phyloP scores from a whole-genome alignment of 2,113 vertebrate genomes.

The Phaethornis superciliosus region DNA sequence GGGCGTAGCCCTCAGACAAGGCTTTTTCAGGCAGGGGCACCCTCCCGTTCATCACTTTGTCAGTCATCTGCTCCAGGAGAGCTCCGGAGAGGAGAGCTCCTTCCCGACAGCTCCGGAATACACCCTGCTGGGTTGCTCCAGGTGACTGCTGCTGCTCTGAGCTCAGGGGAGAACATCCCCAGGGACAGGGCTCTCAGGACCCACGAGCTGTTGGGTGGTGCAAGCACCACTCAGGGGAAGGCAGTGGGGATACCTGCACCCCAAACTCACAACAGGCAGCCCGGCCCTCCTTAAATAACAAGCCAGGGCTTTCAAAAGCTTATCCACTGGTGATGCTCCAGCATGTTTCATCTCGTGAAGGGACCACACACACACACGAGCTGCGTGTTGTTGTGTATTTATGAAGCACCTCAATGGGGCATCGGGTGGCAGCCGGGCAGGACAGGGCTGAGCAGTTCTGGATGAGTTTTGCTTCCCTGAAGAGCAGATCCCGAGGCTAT shows the following conservation, averaged over 20 bases:
- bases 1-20: slow-evolving; percentile 81
- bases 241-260: rapidly evolving
- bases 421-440: rapidly evolving
- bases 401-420: rapidly evolving
- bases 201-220: rapidly evolving
- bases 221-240: neutral
- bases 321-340: rapidly evolving
- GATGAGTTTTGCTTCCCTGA: rapidly evolving
- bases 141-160: neutral
- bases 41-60: slow-evolving; percentile 70
- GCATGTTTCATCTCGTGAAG: neutral
- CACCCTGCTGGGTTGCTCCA: rapidly evolving
- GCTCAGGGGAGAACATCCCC: slow-evolving; percentile 24
- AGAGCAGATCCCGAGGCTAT: rapidly evolving
- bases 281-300: neutral
- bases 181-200: neutral
- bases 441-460: rapidly evolving
- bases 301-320: neutral
- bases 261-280: neutral
- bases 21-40: slow-evolving; percentile 87
- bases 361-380: rapidly evolving
- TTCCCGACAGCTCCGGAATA: rapidly evolving
- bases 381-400: neutral
- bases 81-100: neutral
- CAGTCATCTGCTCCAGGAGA: neutral